Percentiles rank a stretch among this genome's conserved stretches.
These are phyloP conservation scores for Nomada flava DNA, from an alignment of 2,888 invertebrate species.

Conservation along the genomic window DNA sequence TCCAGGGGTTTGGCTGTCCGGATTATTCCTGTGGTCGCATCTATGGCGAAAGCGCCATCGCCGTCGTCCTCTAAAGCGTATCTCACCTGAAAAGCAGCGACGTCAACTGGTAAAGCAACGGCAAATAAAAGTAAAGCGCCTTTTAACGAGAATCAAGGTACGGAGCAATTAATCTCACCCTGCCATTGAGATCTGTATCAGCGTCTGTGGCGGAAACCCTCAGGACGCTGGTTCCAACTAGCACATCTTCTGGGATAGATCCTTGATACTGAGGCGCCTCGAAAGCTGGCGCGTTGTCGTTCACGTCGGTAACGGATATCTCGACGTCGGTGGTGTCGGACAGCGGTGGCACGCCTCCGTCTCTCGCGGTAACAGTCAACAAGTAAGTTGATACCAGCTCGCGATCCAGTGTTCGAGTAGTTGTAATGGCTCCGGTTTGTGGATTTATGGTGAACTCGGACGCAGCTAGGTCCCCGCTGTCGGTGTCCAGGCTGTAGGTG, in stretches of 20 bases:
- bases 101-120: background rate
- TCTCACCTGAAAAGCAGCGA: slow-evolving; percentile 81
- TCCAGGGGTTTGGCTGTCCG: slow-evolving; percentile 95
- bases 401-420: slow-evolving; percentile 93
- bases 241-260: slow-evolving; percentile 94
- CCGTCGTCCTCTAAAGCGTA: slow-evolving; percentile 92
- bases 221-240: slow-evolving; percentile 92
- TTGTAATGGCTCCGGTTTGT: slow-evolving; percentile 96
- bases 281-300: slow-evolving; percentile 97
- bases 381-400: slow-evolving; percentile 92
- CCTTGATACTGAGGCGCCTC: slow-evolving; percentile 93
- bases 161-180: slow-evolving; percentile 85
- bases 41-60: slow-evolving; percentile 96
- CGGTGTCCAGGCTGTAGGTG: slow-evolving; percentile 90
- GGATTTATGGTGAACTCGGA: slow-evolving; percentile 94
- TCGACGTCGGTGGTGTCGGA: slow-evolving; percentile 98
- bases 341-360: slow-evolving; percentile 95
- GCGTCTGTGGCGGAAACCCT: slow-evolving; percentile 93
- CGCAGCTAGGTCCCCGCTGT: slow-evolving; percentile 86
- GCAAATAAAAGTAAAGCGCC: too few relatives aligned
- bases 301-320: slow-evolving; percentile 97
- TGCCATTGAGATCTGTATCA: slow-evolving; percentile 94
- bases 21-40: slow-evolving; percentile 96
- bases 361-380: slow-evolving; percentile 95
- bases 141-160: too few relatives aligned